Percentiles rank a stretch among this genome's conserved stretches.
These are phyloP conservation scores for Lepilemur ruficaudatus DNA, from an alignment of 2,797 vertebrate species.

Conservation along the genomic window DNA sequence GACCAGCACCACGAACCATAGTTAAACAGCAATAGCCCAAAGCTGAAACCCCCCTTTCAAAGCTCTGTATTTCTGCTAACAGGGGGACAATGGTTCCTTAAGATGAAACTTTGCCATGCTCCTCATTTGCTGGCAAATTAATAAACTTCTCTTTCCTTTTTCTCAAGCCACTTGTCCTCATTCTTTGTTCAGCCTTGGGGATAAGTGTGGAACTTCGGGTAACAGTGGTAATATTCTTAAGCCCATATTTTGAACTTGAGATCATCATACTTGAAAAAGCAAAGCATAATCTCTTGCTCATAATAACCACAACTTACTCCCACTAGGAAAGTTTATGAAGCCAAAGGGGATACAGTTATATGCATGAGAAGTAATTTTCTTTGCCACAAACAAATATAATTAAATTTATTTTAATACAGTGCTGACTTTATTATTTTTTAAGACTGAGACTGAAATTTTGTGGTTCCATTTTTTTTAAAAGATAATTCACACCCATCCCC, in stretches of 20 bases:
- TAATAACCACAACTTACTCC: conserved; percentile 17
- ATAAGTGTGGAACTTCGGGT: too few relatives aligned
- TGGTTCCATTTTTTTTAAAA: neutral
- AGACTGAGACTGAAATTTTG: conserved; percentile 17
- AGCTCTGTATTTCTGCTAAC: too few relatives aligned
- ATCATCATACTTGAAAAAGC: conserved; percentile 10
- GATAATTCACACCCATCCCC: neutral
- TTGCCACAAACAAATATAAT: conserved; percentile 56
- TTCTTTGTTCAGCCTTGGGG: too few relatives aligned
- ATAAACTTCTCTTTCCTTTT: too few relatives aligned
- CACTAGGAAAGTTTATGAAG: neutral
- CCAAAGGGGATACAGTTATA: conserved; percentile 33
- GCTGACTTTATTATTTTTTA: conserved; percentile 37
- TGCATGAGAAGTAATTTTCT: conserved; percentile 56
- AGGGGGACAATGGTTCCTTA: too few relatives aligned
- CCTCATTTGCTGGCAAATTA: too few relatives aligned
- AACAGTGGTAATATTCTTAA: neutral
- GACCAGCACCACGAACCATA: too few relatives aligned
- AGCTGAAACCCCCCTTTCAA: too few relatives aligned
- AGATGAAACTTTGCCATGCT: too few relatives aligned
- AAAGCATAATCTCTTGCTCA: conserved; percentile 26
- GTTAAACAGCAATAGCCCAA: too few relatives aligned
- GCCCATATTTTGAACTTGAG: conserved; percentile 18
- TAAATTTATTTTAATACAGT: conserved; percentile 61
- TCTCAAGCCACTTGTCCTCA: too few relatives aligned